A percentile compares a stretch with the other conserved stretches of the same genome.
Evolutionary conservation across 2,888 invertebrate species (phyloP).

Genomic region (Onchidella celtica): DNA sequence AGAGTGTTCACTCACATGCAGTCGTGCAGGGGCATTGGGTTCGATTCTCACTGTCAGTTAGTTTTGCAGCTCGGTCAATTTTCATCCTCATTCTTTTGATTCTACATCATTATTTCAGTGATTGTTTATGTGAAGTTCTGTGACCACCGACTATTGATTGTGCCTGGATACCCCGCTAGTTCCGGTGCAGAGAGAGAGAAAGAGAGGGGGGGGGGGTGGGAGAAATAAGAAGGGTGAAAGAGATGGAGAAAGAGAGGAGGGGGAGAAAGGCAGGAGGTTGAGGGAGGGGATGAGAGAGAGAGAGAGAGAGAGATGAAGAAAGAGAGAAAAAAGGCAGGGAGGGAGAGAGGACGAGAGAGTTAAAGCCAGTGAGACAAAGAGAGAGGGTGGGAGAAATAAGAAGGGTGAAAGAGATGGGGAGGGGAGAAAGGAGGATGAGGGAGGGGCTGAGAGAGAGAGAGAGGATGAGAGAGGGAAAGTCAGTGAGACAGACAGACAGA

Average conservation of each 20-base stretch:
- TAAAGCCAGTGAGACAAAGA: neutral
- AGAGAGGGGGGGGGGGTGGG: neutral
- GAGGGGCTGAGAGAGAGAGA: neutral
- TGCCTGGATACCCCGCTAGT: too few relatives aligned
- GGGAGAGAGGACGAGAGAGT: neutral
- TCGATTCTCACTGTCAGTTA: too few relatives aligned
- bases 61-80: too few relatives aligned
- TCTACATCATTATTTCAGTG: too few relatives aligned
- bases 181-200: too few relatives aligned
- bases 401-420: neutral
- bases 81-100: too few relatives aligned
- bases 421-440: neutral
- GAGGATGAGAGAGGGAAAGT: neutral
- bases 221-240: neutral
- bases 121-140: too few relatives aligned
- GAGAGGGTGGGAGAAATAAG: neutral
- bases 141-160: too few relatives aligned
- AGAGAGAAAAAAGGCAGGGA: neutral
- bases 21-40: too few relatives aligned
- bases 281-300: neutral
- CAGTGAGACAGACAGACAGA: neutral
- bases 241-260: neutral
- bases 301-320: neutral
- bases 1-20: too few relatives aligned
- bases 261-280: neutral